Percentiles rank a stretch among this genome's conserved stretches.
phyloP scores from a whole-genome alignment of 2,888 invertebrate genomes.

The Hydrotaea cyrtoneurina region DNA sequence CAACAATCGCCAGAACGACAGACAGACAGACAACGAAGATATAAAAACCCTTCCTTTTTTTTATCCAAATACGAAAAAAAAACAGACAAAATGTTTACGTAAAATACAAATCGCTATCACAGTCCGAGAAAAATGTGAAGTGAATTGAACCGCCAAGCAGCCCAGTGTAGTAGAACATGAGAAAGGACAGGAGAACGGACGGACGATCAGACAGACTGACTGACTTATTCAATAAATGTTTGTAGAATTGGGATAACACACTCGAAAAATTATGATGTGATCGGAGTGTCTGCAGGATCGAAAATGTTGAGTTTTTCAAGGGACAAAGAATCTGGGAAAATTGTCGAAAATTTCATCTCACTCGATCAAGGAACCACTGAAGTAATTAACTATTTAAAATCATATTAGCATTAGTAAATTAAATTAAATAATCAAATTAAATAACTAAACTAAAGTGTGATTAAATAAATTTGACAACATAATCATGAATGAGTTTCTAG shows the following conservation, averaged over 20 bases:
- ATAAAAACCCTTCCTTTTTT: conserved; percentile 38
- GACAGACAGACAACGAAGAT: background rate
- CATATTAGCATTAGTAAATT: too few species aligned
- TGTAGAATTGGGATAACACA: conserved; percentile 31
- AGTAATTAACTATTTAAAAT: too few species aligned
- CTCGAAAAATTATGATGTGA: conserved; percentile 17
- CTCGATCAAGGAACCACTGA: too few species aligned
- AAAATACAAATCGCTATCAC: conserved; percentile 59
- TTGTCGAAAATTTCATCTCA: too few species aligned
- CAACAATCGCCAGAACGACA: background rate
- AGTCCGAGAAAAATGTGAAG: conserved; percentile 24
- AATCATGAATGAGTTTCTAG: too few species aligned
- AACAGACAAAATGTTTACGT: conserved; percentile 46
- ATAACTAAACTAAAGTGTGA: too few species aligned
- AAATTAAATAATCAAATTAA: too few species aligned
- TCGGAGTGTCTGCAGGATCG: too few species aligned
- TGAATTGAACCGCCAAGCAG: conserved; percentile 4
- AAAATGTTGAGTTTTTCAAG: too few species aligned
- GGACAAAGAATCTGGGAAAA: too few species aligned
- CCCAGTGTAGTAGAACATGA: too few species aligned
- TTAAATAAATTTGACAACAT: too few species aligned
- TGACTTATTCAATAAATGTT: conserved; percentile 61
- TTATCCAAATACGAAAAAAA: background rate
- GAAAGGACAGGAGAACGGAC: conserved; percentile 35
- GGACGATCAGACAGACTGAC: background rate